Conservation (phyloP, 2,797 vertebrate species). For the Rhinophrynus dorsalis region DNA sequence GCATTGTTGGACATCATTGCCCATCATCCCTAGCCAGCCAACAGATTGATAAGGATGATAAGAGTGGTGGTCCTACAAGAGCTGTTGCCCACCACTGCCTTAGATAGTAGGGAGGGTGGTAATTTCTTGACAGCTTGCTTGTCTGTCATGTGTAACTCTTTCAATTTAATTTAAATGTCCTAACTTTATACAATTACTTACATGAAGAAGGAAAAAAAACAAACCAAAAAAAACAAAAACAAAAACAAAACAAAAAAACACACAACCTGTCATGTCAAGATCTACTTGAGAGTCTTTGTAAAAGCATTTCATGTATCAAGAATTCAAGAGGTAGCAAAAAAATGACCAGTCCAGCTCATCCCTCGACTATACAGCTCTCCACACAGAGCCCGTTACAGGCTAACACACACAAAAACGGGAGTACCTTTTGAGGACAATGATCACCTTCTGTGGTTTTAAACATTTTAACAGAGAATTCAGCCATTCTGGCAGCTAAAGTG, state of each 20-base stretch:
- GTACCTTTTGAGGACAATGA: constrained; percentile 19
- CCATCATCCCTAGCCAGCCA: too few species aligned
- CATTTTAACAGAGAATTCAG: not conserved
- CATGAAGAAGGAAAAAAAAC: constrained; percentile 60
- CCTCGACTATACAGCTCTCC: constrained; percentile 27
- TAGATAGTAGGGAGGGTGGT: constrained; percentile 61
- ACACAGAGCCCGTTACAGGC: not conserved
- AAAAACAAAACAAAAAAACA: too few species aligned
- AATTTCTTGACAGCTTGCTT: constrained; percentile 58
- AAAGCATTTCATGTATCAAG: constrained; percentile 79
- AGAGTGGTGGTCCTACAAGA: too few species aligned
- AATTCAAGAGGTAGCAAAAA: constrained; percentile 93
- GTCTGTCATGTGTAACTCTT: constrained; percentile 58
- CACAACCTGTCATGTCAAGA: constrained; percentile 39
- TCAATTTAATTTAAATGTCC: constrained; percentile 43
- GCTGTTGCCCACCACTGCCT: too few species aligned
- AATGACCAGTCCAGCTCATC: constrained; percentile 32
- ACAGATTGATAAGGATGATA: too few species aligned
- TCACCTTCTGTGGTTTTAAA: constrained; percentile 4
- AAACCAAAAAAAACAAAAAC: too few species aligned
- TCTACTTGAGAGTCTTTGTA: constrained; percentile 73
- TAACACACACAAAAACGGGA: constrained; percentile 3
- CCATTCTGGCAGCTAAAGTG: constrained; percentile 1
- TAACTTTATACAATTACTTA: constrained; percentile 86
- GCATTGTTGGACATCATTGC: too few species aligned